Base-by-base conservation (phyloP, 1,140 invertebrate genomes). In the Aphaenogaster ashmeadi region DNA sequence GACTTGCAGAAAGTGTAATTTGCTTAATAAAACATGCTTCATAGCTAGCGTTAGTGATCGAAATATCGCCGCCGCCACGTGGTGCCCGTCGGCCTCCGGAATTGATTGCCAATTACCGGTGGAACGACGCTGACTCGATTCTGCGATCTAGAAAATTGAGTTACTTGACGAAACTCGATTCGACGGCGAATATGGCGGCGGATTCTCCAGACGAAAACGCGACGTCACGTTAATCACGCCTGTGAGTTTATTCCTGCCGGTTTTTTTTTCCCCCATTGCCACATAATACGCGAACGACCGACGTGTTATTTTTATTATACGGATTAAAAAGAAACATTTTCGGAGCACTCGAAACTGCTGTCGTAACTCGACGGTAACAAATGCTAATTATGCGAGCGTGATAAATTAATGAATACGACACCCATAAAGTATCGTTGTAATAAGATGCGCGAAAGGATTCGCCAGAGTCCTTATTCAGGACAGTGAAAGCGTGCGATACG, bases 51-150 rank as follows among this genome's bases (percentile, higher is more conserved):
- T 69, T 41, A 71, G 78, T 71, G 89, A 71, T 88, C 88, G 79
- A 80, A 66, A 87, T 75, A 84, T 66, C 75, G 54, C 41, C 87
- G 69, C 50, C 54, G 80, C 66, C 62, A 86, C 80, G 54, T 27
- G 86, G 64, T 56, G 54, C 9, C 66, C 50, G 56, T 88, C 79
- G 47, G 56, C 62, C 71, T 89, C 86, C 80, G 75, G 77, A 86
- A 90, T 88, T 91, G 89, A 91, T 91, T 91, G 90, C 87, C 87
- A 91, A 91, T 91, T 91, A 91, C 81, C 78, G 77, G 75, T 52
- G 44, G 56, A 66, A 54, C 77, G 47, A 69, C 67, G 81, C 47
- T 47, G 60, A 58, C 74, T 80, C 74, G 75, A 88, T 86, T 90
- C 89, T 62, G 47, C 80, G 90, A 91, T 90, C 89, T 67, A 88